Conservation (phyloP, 2,888 invertebrate genomes). For the Piscicola geometra region DNA sequence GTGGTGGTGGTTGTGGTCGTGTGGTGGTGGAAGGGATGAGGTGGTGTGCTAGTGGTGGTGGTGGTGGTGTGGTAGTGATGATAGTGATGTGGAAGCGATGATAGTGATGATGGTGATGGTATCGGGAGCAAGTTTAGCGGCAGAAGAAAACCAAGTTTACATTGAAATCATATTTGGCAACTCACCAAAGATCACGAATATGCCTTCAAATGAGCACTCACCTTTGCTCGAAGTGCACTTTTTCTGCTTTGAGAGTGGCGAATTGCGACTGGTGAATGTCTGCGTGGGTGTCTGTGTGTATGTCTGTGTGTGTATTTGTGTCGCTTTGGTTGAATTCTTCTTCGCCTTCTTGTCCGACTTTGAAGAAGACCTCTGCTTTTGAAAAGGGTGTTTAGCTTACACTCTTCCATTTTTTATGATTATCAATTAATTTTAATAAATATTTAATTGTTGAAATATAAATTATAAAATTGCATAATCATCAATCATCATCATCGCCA, state of each 20-base stretch:
- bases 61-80: no score
- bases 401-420: no score
- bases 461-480: not conserved
- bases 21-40: no score
- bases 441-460: not conserved
- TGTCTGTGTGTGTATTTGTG: conserved; percentile 9
- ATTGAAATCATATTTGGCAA: no score
- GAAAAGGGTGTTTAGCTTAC: no score
- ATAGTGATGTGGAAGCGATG: no score
- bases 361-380: not conserved
- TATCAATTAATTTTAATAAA: not conserved
- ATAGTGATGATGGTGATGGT: no score
- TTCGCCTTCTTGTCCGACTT: conserved; percentile 59
- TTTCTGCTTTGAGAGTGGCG: conserved; percentile 24
- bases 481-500: not conserved
- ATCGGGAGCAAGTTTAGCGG: no score
- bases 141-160: no score
- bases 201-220: not conserved
- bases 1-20: no score
- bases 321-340: not conserved
- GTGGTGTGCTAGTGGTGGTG: no score
- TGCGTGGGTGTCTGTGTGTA: not conserved
- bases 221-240: conserved; percentile 22
- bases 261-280: not conserved
- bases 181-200: no score